A percentile compares a stretch with the other conserved stretches of the same genome.
These are phyloP conservation scores for Heterotis niloticus DNA, from an alignment of 2,113 vertebrate genomes.

Conservation along the genomic window DNA sequence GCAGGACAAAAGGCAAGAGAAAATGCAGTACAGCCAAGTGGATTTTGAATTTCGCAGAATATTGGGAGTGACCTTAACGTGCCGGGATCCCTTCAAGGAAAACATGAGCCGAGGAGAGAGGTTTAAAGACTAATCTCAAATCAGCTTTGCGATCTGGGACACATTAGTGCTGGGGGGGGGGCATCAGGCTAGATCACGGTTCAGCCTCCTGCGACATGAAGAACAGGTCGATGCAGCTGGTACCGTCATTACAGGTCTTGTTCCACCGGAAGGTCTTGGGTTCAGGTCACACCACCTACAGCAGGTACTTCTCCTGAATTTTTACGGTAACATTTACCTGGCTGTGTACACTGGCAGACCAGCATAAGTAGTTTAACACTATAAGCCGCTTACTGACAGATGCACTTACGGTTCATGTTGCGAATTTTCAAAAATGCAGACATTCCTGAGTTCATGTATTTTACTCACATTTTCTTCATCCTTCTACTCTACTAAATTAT, in stretches of 20 bases:
- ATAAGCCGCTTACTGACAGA: no score
- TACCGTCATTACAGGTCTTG: background rate
- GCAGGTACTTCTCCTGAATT: no score
- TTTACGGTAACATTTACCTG: no score
- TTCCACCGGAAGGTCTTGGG: no score
- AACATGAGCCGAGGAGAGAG: constrained; percentile 51
- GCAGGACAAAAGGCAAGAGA: background rate
- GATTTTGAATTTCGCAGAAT: constrained; percentile 28
- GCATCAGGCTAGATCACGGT: constrained; percentile 52
- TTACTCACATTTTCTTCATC: no score
- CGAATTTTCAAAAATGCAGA: no score
- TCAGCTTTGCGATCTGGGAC: constrained; percentile 56
- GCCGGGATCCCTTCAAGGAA: constrained; percentile 55
- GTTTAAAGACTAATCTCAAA: constrained; percentile 63
- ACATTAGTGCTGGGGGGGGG: constrained; percentile 41
- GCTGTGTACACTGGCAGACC: no score
- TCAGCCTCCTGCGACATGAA: constrained; percentile 10
- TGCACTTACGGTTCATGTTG: no score
- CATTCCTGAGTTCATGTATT: no score
- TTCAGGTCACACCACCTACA: no score
- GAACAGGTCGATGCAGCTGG: background rate
- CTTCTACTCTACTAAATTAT: no score
- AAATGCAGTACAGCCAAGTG: background rate
- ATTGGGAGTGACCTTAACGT: constrained; percentile 32
- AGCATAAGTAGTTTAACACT: no score